Conservation (phyloP, 2,888 invertebrate species). For the Orthosia gothica region DNA sequence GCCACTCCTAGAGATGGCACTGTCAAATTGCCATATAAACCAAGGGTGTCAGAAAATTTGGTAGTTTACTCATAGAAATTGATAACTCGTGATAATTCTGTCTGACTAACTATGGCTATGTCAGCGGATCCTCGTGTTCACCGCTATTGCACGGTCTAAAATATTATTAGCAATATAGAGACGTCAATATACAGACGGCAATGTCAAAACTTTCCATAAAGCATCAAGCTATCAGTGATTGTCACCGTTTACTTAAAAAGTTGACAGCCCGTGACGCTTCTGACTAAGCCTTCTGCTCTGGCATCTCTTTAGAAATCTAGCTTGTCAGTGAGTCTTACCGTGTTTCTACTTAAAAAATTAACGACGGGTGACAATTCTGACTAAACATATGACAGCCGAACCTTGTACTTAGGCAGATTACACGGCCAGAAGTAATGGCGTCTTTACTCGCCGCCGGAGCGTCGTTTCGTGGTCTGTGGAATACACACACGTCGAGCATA, state of each 20-base stretch:
- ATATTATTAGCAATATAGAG: background rate
- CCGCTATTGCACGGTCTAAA: background rate
- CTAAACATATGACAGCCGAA: no score
- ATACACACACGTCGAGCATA: constrained; percentile 59
- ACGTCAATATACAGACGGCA: no score
- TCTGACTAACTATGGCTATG: background rate
- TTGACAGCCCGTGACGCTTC: no score
- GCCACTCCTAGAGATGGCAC: background rate
- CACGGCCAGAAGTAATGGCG: no score
- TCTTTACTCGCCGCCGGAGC: background rate
- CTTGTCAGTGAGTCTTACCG: no score
- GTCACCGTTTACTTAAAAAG: background rate
- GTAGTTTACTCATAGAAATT: no score
- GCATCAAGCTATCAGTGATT: background rate
- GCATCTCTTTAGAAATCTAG: no score
- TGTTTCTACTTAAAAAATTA: no score
- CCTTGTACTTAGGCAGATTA: no score
- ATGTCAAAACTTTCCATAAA: background rate
- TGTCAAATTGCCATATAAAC: no score
- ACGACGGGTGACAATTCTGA: no score
- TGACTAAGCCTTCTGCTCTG: no score
- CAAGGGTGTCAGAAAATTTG: background rate
- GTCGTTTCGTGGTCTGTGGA: background rate
- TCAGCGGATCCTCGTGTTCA: background rate
- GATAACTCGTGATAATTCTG: background rate